Conservation (phyloP, 2,113 vertebrate species). For the Butorides virescens region DNA sequence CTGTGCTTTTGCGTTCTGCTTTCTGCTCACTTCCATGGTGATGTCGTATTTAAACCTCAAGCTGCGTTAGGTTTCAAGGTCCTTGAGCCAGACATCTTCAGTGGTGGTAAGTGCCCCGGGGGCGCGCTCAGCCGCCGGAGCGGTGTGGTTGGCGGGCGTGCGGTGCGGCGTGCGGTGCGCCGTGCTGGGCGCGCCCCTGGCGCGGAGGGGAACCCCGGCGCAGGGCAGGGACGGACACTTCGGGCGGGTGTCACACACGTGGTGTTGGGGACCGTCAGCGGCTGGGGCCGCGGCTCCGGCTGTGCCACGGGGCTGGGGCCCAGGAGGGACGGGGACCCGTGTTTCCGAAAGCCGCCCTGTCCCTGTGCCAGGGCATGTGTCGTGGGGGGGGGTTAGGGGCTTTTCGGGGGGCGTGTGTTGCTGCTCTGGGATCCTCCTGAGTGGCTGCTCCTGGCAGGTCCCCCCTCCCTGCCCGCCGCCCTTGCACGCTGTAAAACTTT, state of each 20-base stretch:
- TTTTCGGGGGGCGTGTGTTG: accelerated
- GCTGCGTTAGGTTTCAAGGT: neutral
- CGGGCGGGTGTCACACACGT: accelerated
- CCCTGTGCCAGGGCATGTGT: accelerated
- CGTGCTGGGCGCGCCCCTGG: neutral
- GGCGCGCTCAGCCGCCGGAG: no score
- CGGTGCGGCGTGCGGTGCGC: no score
- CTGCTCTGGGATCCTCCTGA: neutral
- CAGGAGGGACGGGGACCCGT: accelerated
- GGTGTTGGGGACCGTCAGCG: neutral
- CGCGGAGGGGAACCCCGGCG: neutral
- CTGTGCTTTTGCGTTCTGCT: neutral
- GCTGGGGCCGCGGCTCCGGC: neutral
- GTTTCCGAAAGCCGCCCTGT: neutral
- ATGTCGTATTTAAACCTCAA: neutral
- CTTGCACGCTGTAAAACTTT: neutral
- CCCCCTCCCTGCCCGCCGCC: neutral
- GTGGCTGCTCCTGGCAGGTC: accelerated
- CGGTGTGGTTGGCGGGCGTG: accelerated
- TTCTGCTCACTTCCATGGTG: neutral
- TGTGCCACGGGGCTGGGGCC: neutral
- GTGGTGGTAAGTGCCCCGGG: no score
- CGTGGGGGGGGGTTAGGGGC: accelerated
- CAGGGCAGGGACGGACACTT: neutral
- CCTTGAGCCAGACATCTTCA: neutral